Percentiles rank a stretch among this genome's conserved stretches.
These are phyloP conservation scores for Monopis laevigella DNA, from an alignment of 2,888 invertebrate species.

Conservation along the genomic window DNA sequence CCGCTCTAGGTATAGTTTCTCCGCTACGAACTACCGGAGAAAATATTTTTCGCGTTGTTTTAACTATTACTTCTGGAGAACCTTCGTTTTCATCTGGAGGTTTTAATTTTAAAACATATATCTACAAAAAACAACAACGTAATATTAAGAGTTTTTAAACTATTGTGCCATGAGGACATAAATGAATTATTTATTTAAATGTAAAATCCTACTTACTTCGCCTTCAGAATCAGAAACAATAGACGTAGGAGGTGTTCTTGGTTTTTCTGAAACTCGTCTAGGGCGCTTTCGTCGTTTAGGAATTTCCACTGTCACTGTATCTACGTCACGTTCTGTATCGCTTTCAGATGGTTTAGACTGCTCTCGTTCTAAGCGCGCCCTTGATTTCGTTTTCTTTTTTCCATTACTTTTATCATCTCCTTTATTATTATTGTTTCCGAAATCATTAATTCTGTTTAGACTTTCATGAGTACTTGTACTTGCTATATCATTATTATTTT, in stretches of 20 bases:
- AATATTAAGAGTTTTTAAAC: neutral
- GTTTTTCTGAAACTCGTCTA: constrained; percentile 50
- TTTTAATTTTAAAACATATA: constrained; percentile 52
- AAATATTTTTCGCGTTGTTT: constrained; percentile 82
- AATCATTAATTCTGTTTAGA: no score
- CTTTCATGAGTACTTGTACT: constrained; percentile 3
- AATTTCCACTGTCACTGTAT: constrained; percentile 60
- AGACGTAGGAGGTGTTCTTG: constrained; percentile 50
- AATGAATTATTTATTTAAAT: no score
- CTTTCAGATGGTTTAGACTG: constrained; percentile 61
- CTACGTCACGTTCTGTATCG: constrained; percentile 55
- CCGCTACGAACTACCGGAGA: constrained; percentile 73
- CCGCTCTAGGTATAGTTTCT: constrained; percentile 60
- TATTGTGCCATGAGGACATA: no score
- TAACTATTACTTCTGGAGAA: constrained; percentile 77
- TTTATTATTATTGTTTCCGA: constrained; percentile 25
- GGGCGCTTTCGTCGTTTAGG: constrained; percentile 54
- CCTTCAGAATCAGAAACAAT: constrained; percentile 57
- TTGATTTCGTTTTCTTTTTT: constrained; percentile 55
- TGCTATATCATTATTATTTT: constrained; percentile 22
- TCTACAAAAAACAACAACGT: constrained; percentile 27
- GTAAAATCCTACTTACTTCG: constrained; percentile 33
- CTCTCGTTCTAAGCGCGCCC: constrained; percentile 56
- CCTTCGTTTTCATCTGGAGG: constrained; percentile 44
- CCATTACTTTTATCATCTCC: constrained; percentile 44